phyloP scores from a whole-genome alignment of 2,113 vertebrate genomes.

The Oxyura jamaicensis region DNA sequence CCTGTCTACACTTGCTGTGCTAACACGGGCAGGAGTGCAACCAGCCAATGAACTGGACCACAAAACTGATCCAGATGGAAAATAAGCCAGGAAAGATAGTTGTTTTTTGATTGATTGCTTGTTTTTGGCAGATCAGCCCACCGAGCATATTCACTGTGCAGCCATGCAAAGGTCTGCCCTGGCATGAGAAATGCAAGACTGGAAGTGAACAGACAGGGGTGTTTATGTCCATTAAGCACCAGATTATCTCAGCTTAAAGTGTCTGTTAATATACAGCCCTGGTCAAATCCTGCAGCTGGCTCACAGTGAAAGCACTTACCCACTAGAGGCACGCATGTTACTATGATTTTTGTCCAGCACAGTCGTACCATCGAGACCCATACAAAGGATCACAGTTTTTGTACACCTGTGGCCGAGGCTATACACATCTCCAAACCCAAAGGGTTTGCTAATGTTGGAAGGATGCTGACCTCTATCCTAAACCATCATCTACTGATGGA shows the following conservation, averaged over 20 bases:
- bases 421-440: rapidly evolving
- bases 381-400: background rate
- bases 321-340: rapidly evolving
- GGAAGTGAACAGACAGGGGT: background rate
- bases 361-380: background rate
- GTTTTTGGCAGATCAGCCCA: background rate
- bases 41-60: background rate
- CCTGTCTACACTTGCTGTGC: background rate
- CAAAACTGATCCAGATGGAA: background rate
- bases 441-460: background rate
- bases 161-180: background rate
- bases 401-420: rapidly evolving
- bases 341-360: background rate
- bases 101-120: no score
- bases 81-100: background rate
- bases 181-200: rapidly evolving
- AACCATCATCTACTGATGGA: background rate
- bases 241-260: background rate
- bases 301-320: background rate
- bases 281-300: background rate
- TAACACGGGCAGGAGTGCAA: background rate
- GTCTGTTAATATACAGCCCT: background rate
- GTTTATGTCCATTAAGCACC: background rate
- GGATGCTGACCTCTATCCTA: background rate
- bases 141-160: background rate